Percentiles rank a stretch among this genome's conserved stretches.
Conservation (phyloP, 2,888 invertebrate genomes). For the Alentia gelatinosa region DNA sequence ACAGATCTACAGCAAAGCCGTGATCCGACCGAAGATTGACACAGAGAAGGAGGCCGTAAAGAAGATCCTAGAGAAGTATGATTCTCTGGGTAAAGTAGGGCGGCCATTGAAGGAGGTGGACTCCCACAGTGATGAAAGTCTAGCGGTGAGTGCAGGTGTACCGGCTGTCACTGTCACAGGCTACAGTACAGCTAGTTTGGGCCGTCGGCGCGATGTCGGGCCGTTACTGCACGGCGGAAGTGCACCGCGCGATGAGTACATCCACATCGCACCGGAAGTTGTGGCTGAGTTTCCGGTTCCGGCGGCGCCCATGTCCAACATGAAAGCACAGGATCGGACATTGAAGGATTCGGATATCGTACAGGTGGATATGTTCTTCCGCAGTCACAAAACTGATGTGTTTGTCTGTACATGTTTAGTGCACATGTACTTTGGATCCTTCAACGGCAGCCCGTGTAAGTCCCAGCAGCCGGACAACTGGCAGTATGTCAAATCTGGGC, state of each 20-base stretch:
- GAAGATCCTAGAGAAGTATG: constrained; percentile 76
- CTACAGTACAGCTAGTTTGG: constrained; percentile 9
- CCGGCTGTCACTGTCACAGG: neutral
- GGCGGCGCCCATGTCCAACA: constrained; percentile 25
- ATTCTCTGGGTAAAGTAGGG: constrained; percentile 70
- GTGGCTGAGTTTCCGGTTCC: constrained; percentile 37
- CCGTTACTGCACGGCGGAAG: constrained; percentile 61
- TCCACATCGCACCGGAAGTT: constrained; percentile 40
- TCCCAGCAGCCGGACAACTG: constrained; percentile 80
- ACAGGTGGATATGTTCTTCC: constrained; percentile 80
- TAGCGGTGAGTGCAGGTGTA: neutral
- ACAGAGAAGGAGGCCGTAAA: constrained; percentile 63
- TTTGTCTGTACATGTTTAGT: constrained; percentile 89
- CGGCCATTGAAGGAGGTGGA: constrained; percentile 24
- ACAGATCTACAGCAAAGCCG: constrained; percentile 61
- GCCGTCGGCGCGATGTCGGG: neutral
- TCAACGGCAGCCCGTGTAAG: constrained; percentile 23
- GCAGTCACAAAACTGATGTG: constrained; percentile 89
- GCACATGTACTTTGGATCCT: constrained; percentile 79
- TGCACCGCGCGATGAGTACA: constrained; percentile 57
- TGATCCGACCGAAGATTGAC: constrained; percentile 41
- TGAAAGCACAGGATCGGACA: constrained; percentile 28
- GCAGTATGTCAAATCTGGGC: constrained; percentile 89
- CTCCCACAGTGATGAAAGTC: neutral
- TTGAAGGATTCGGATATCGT: constrained; percentile 73